Percentiles rank a stretch among this genome's conserved stretches.
These are phyloP conservation scores for Heteronetta atricapilla DNA, from an alignment of 2,113 vertebrate genomes.

Conservation along the genomic window DNA sequence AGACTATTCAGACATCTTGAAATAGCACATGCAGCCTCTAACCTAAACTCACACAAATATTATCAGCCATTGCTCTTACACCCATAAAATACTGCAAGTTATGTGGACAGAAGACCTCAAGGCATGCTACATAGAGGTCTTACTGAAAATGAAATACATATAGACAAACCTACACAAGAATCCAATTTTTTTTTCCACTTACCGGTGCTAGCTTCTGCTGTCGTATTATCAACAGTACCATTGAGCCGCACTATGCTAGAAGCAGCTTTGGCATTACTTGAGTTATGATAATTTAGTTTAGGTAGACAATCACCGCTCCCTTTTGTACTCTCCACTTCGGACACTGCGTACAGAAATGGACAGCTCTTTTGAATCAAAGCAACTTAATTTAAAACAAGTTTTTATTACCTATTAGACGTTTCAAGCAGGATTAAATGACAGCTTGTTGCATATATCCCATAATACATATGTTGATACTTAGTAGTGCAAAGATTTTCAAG, in stretches of 20 bases:
- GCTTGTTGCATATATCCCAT: rapidly evolving
- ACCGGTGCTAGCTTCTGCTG: constrained; percentile 56
- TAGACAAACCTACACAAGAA: not conserved
- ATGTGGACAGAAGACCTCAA: not conserved
- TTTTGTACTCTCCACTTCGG: constrained; percentile 79
- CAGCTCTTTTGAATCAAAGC: not conserved
- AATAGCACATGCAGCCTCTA: not conserved
- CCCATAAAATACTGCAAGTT: not conserved
- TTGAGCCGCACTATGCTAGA: constrained; percentile 78
- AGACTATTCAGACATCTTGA: not conserved
- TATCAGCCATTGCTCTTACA: not conserved
- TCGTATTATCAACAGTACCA: not conserved
- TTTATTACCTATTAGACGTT: not conserved
- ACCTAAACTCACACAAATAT: not conserved
- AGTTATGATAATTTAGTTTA: constrained; percentile 68
- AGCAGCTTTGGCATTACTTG: not conserved
- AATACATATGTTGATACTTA: not conserved
- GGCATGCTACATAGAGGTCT: not conserved
- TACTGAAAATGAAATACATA: rapidly evolving
- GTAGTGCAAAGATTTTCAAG: not conserved
- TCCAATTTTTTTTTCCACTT: not conserved
- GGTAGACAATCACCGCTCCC: constrained; percentile 80
- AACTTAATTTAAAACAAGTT: not conserved
- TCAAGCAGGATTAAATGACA: not conserved
- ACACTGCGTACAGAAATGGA: constrained; percentile 70